phyloP scores from a whole-genome alignment of 2,888 invertebrate species.

The Yponomeuta sedellus region DNA sequence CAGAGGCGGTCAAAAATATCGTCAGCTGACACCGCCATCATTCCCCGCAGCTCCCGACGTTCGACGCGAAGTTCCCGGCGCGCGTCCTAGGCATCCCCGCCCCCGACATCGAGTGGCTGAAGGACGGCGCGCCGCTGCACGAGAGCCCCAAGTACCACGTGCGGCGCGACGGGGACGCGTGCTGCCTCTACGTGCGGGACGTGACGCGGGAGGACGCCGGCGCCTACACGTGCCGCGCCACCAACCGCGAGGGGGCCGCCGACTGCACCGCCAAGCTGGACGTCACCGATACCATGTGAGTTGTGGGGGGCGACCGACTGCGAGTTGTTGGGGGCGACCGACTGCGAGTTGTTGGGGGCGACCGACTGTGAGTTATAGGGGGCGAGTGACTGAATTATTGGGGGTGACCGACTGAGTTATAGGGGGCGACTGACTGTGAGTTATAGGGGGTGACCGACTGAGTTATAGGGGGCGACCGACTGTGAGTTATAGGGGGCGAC shows the following conservation, averaged over 20 bases:
- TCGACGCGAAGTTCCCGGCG: conserved; percentile 89
- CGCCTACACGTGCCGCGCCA: conserved; percentile 84
- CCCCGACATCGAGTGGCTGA: conserved; percentile 92
- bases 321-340: no score
- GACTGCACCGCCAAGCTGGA: conserved; percentile 84
- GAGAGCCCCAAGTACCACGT: conserved; percentile 84
- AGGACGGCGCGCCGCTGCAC: conserved; percentile 84
- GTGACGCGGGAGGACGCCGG: conserved; percentile 82
- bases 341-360: no score
- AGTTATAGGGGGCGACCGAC: no score
- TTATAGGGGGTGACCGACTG: no score
- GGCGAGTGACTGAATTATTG: no score
- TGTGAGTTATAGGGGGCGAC: no score
- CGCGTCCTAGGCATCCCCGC: conserved; percentile 87
- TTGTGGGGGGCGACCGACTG: no score
- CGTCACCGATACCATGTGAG: conserved; percentile 90
- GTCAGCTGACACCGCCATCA: not conserved
- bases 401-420: no score
- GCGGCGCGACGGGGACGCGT: conserved; percentile 85
- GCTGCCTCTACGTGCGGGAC: conserved; percentile 84
- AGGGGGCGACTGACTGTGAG: no score
- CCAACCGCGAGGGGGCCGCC: conserved; percentile 87
- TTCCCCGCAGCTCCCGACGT: conserved; percentile 78
- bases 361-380: no score
- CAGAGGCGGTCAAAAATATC: no score